Evolutionary conservation across 1,140 invertebrate genomes (phyloP), one percentile per base, ranked within the genome.

Genomic region (Eupristina koningsbergeri): DNA sequence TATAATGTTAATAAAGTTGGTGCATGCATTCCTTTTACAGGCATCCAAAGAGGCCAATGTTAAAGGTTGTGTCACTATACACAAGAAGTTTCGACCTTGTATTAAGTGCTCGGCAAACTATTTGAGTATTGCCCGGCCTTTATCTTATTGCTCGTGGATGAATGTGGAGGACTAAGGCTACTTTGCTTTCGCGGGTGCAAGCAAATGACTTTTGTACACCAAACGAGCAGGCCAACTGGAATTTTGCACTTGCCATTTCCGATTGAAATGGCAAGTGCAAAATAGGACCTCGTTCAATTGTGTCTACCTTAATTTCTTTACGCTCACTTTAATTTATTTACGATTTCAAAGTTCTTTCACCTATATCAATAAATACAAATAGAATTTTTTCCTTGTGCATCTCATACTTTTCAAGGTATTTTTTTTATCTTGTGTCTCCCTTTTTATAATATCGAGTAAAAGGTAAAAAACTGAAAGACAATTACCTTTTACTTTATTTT

Each of bases 141-240:
- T 80, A 58, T 58, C 53, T 58, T 58, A 58, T 73, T 47, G 47
- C 67, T 39, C 26, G 2, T 17, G 45, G n/a, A n/a, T n/a, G n/a
- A n/a, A 39, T n/a, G 39, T 41, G 61, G n/a, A 73, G 26, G 9
- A 41, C 11, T 11, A 73, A 9, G 9, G 69, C 11, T 11, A 73
- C 69, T 73, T 73, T 22, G 19, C 29, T 75, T 75, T 75, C 45
- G 6, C 11, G 13, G 64, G 17, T 9, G 22, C 29, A 22, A 39
- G 61, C 29, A 61, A 34, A 77, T n/a, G 34, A 61, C 39, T 77
- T 77, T 61, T 34, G 31, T 53, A 61, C 45, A 31, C n/a, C 11
- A 75, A 74, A 75, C 22, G 45, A 53, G 53, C n/a, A 53, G 15
- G 73, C 53, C 53, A 45, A 50, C 15, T 75, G 29, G 45, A 75